Conservation (phyloP, 2,888 invertebrate genomes). For the Hirtodrosophila trivittata region DNA sequence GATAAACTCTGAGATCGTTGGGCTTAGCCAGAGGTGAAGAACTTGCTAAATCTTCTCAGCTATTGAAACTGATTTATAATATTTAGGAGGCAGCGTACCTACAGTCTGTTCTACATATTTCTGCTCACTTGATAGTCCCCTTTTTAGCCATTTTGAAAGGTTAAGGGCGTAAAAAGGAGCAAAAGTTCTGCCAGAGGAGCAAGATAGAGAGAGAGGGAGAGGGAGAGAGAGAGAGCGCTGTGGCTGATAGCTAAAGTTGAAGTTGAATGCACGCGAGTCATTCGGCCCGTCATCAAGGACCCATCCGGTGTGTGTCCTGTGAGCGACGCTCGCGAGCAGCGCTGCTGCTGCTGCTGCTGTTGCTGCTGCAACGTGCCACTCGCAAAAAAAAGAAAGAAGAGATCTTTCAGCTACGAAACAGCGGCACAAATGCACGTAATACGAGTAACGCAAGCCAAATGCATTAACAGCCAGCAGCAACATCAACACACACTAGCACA, state of each 20-base stretch:
- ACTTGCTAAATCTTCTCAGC: no score
- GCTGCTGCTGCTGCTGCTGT: conserved; percentile 6
- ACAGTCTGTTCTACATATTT: no score
- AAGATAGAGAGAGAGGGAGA: neutral
- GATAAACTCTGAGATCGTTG: no score
- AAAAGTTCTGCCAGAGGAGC: conserved; percentile 33
- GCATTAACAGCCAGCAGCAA: conserved; percentile 68
- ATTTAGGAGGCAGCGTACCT: no score
- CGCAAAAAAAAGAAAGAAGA: conserved; percentile 23
- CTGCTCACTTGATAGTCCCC: no score
- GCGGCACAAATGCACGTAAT: conserved; percentile 78
- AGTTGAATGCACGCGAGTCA: conserved; percentile 74
- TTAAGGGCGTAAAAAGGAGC: conserved; percentile 13
- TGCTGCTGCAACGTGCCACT: conserved; percentile 4
- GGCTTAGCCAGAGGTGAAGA: no score
- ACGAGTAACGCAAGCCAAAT: conserved; percentile 77
- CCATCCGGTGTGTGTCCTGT: conserved; percentile 51
- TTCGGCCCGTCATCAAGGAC: conserved; percentile 56
- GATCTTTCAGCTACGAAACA: conserved; percentile 50
- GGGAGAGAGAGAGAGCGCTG: conserved; percentile 2
- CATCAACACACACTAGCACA: conserved; percentile 28
- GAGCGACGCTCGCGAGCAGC: conserved; percentile 21
- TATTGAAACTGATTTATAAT: no score
- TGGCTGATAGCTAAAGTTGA: conserved; percentile 42
- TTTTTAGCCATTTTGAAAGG: no score